These are phyloP conservation scores for Austrofundulus limnaeus DNA, from an alignment of 2,113 vertebrate genomes.

Conservation along the genomic window DNA sequence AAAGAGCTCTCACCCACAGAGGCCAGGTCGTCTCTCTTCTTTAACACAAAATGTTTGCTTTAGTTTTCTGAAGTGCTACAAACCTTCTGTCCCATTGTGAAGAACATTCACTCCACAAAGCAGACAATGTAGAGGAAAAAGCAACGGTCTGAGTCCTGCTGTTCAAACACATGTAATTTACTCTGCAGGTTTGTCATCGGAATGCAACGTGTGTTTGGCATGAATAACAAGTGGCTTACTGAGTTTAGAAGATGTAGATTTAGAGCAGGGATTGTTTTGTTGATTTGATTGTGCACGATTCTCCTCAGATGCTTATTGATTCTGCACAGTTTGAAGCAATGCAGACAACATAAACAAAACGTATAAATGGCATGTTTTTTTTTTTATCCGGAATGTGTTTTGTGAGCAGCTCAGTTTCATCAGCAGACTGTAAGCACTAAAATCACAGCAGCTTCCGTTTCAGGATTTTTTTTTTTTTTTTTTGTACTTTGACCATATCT, in stretches of 20 bases:
- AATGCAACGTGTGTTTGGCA: too few species aligned
- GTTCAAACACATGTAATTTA: too few species aligned
- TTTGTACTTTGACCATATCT: conserved; percentile 6
- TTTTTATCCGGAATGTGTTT: too few species aligned
- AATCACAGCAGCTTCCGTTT: not conserved
- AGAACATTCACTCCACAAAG: not conserved
- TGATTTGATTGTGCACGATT: too few species aligned
- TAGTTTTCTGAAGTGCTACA: not conserved
- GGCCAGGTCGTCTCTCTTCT: conserved; percentile 84
- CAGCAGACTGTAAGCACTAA: not conserved
- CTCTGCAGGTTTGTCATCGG: too few species aligned
- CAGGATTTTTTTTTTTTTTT: not conserved
- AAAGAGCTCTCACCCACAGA: conserved; percentile 93
- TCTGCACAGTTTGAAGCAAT: not conserved
- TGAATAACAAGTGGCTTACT: too few species aligned
- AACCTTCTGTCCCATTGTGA: not conserved
- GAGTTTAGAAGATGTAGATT: too few species aligned
- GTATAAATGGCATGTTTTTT: too few species aligned
- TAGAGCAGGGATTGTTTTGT: too few species aligned
- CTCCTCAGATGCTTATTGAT: not conserved
- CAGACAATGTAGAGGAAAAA: not conserved
- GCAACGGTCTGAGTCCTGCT: too few species aligned
- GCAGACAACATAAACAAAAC: not conserved
- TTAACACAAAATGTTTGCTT: too few species aligned
- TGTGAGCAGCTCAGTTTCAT: not conserved